phyloP scores from a whole-genome alignment of 2,113 vertebrate species.

The Prietella phreatophila region DNA sequence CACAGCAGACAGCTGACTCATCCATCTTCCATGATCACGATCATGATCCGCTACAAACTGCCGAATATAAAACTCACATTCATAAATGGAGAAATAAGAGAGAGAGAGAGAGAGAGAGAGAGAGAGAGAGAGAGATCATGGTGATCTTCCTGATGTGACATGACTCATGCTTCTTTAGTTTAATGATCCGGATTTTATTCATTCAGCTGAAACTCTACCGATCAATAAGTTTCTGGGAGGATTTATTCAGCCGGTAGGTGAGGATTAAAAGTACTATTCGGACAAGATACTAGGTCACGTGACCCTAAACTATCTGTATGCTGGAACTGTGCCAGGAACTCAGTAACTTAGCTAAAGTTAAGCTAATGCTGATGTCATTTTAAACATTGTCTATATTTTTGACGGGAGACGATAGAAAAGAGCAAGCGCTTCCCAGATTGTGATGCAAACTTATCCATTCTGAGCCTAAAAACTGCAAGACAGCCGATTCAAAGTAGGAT shows the following conservation, averaged over 20 bases:
- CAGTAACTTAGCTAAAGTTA: neutral
- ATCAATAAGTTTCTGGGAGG: neutral
- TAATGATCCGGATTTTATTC: neutral
- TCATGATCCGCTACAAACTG: conserved; percentile 35
- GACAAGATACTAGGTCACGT: neutral
- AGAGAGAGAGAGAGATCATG: neutral
- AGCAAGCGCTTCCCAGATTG: neutral
- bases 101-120: conserved; percentile 3
- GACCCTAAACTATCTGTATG: neutral
- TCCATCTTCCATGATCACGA: conserved; percentile 31
- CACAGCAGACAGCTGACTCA: conserved; percentile 20
- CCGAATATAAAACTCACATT: neutral
- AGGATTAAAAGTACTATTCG: neutral
- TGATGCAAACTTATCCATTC: too few relatives aligned
- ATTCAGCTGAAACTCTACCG: neutral
- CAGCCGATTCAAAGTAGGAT: too few relatives aligned
- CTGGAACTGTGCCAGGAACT: neutral
- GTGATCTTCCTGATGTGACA: neutral
- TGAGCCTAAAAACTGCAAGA: too few relatives aligned
- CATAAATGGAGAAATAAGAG: conserved; percentile 11
- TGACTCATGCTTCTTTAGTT: conserved; percentile 7
- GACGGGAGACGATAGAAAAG: neutral
- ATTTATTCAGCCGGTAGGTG: neutral
- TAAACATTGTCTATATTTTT: neutral
- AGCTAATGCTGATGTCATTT: neutral